Conservation (phyloP, 2,113 vertebrate genomes). For the Bettongia penicillata region DNA sequence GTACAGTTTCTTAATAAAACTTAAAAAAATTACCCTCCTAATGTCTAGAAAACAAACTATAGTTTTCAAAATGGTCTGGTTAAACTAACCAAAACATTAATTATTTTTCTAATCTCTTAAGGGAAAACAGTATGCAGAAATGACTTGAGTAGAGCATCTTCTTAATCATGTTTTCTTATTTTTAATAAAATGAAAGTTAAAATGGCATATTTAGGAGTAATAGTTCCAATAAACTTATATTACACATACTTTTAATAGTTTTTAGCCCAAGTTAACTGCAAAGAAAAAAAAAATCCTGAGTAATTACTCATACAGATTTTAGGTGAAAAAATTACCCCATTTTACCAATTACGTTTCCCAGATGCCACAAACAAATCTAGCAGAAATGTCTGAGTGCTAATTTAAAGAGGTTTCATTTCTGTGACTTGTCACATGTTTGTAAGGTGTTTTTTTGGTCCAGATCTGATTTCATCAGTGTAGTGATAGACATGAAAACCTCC, state of each 20-base stretch:
- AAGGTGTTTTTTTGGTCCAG: not conserved
- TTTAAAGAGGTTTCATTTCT: constrained; percentile 71
- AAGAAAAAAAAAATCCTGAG: constrained; percentile 72
- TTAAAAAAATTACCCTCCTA: constrained; percentile 59
- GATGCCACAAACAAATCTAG: constrained; percentile 54
- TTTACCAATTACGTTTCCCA: constrained; percentile 21
- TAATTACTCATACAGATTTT: constrained; percentile 61
- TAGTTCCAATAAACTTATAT: constrained; percentile 35
- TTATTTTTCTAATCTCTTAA: constrained; percentile 77
- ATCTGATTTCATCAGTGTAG: not conserved
- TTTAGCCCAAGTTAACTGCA: constrained; percentile 47
- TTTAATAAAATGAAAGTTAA: constrained; percentile 50
- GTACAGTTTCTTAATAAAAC: constrained; percentile 74
- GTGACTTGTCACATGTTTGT: constrained; percentile 46
- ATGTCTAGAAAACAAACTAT: constrained; percentile 65
- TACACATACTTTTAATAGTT: constrained; percentile 60
- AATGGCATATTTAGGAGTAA: constrained; percentile 35
- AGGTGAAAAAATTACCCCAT: constrained; percentile 46
- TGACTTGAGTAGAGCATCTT: constrained; percentile 61
- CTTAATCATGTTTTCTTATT: constrained; percentile 36
- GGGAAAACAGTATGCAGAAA: constrained; percentile 60
- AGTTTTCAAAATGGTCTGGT: constrained; percentile 62
- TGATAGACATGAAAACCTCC: not conserved
- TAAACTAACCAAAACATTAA: constrained; percentile 69
- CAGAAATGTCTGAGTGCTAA: constrained; percentile 68